Evolutionary conservation across 2,113 vertebrate species (phyloP), one percentile per base, ranked within the genome.

Genomic region (Nannospalax galili): DNA sequence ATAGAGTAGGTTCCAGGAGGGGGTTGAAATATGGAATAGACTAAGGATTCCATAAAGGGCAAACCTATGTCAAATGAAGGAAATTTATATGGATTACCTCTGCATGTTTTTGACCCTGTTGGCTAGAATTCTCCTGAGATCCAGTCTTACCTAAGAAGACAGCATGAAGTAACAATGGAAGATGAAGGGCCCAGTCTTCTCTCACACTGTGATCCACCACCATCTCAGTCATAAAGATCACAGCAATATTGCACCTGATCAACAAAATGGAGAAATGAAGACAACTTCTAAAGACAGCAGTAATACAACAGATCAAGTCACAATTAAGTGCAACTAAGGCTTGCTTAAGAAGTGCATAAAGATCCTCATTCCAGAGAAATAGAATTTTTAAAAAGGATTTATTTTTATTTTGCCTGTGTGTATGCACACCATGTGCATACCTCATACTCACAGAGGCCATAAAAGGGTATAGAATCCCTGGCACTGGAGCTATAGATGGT

Each of bases 141-240:
- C 35, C 60, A 26, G 28, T 94, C 98, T 97, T 99, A 99, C 99
- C 99, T 92, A 99, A 97, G 97, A 99, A 99, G 92, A 99, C 99
- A 17, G 99, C 99, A 48, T 99, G 99, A 32, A 99, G 98, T 37
- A 99, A 97, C 28, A 99, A 98, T 0, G 99, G 99, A 9, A 99
- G 98, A 89, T 99, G 99, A 64, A 99, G 98, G 56, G 99, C 99
- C 99, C 99, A 99, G 90, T 99, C 99, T 97, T 99, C 99, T 97
- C 99, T 99, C 93, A 99, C 99, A 56, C 99, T 99, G 98, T 99
- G 99, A 97, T 99, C 99, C 97, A 99, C 99, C 96, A 99, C 99
- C 99, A 99, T 99, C 97, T 99, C 99, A 19, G 99, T 99, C 99
- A 99, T 99, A 95, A 99, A 99, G 96, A 99, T 99, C 91, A 99